Base-by-base conservation (phyloP, 2,113 vertebrate genomes). In the Hemiprocne comata region DNA sequence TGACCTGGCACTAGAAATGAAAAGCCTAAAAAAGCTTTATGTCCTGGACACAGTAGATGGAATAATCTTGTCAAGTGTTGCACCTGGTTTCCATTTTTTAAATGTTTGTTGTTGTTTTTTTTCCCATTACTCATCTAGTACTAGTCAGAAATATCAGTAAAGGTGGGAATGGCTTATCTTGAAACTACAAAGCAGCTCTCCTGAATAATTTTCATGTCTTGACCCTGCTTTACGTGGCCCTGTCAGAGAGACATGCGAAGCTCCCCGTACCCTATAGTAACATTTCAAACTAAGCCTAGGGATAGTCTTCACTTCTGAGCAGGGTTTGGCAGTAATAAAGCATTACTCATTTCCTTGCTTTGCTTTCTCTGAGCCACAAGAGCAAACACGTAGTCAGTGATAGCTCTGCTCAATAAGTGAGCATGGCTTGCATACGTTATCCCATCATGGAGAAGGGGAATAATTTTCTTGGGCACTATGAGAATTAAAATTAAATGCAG, bases 361-460 rank as follows among this genome's bases (percentile, higher is more conserved):
- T 97, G 90, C 94, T 97, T 97, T 96, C 79, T 83, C 75, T 91
- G 81, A 94, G 85, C 97, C 75, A 89, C 36, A 73, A 94, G 89
- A 98, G 87, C 90, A 97, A 98, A 96, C 76, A 92, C 62, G 67
- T 17, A 94, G 85, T 84, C 95, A 93, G 91, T 91, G 91, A 96
- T 92, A 94, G 85, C 93, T 96, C 86, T 93, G 73, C 91, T 96
- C 81, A 95, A 87, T 81, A 94, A 95, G 58, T 46, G 48, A 95
- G 79, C 46, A 75, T 57, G 64, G 72, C 53, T 92, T 91, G 42
- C 60, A 92, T 94, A 67, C 42, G 65, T 93, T 77, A 72, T 61
- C 50, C 75, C 48, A 87, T 93, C 73, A 33, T 19, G 42, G 57
- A 84, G 26, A 91, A 85, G 50, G 23, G 14, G 61, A 89, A 77